A percentile compares a stretch with the other conserved stretches of the same genome.
Evolutionary conservation across 2,113 vertebrate genomes (phyloP).

Genomic region (Xenotilapia leptura): DNA sequence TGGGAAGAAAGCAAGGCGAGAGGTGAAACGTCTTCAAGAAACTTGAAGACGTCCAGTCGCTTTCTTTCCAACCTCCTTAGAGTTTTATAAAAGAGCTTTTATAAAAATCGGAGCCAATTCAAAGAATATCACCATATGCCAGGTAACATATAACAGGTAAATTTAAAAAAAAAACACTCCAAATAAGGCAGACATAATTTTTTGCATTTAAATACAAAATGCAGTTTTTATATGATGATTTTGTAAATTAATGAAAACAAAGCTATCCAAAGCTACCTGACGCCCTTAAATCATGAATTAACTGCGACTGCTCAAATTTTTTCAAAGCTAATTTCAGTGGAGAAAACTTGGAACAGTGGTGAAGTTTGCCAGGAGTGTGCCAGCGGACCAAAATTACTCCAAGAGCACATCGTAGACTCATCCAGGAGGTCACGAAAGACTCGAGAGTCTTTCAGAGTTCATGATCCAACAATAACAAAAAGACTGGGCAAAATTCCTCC

Average conservation of each 20-base stretch:
- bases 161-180: fast-evolving
- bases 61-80: not conserved
- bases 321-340: not conserved
- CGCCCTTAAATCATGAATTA: not conserved
- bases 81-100: not conserved
- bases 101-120: not conserved
- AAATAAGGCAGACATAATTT: not conserved
- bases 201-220: not conserved
- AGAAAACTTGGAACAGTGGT: not conserved
- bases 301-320: not conserved
- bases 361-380: not conserved
- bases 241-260: not conserved
- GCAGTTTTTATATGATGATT: not conserved
- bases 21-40: not conserved
- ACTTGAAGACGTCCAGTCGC: not conserved
- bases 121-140: not conserved
- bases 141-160: not conserved
- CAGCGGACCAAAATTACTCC: not conserved
- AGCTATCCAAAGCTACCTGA: not conserved
- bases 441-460: not conserved
- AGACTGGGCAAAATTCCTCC: not conserved
- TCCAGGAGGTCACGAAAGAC: not conserved
- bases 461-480: not conserved
- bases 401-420: not conserved
- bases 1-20: not conserved